Evolutionary conservation across 2,797 vertebrate species (phyloP), one percentile per base, ranked within the genome.

Genomic region (Tokudaia muenninki): DNA sequence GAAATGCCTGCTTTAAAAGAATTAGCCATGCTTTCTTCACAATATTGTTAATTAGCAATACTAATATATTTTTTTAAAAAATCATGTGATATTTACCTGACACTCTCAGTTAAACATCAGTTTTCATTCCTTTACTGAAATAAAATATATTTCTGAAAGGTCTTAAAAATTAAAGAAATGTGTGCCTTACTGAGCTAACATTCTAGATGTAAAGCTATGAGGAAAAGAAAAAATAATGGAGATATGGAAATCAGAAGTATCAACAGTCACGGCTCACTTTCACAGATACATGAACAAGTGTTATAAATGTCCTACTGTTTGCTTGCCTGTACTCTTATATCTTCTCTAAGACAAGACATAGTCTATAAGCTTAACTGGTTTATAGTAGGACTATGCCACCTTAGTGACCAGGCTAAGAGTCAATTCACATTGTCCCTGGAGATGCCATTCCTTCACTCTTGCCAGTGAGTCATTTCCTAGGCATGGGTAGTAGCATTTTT

Each of bases 321-420:
- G 0, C 2, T 31, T 63, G 29, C 12, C 57, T 3, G 11, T 41
- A 19, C 14, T 31, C 1, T 41, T 75, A 37, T 26, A 7, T 0
- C 22, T 52, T 14, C 14, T 26, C 52, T 50, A 11, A n/a, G 44
- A 67, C 22, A 67, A 50, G 61, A 50, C 44, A 84, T 34, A 50
- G 10, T 86, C 9, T 59, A 10, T 31, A 31, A 75, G 31, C 17
- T 34, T 59, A 47, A 3, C 12, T 47, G 31, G 16, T 61, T 19
- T 24, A 47, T 26, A 75, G 2, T 55, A 29, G 22, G 41, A 37
- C 7, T 24, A 22, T 79, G 7, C 34, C 3, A 84, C 17, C 31
- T 72, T 70, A 80, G 14, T 6, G 16, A 37, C 19, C 24, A 74
- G 34, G 8, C 22, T 31, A 14, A 6, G 10, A 88, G 14, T 2